phyloP scores from a whole-genome alignment of 2,797 vertebrate genomes.

The Melopsittacus undulatus region DNA sequence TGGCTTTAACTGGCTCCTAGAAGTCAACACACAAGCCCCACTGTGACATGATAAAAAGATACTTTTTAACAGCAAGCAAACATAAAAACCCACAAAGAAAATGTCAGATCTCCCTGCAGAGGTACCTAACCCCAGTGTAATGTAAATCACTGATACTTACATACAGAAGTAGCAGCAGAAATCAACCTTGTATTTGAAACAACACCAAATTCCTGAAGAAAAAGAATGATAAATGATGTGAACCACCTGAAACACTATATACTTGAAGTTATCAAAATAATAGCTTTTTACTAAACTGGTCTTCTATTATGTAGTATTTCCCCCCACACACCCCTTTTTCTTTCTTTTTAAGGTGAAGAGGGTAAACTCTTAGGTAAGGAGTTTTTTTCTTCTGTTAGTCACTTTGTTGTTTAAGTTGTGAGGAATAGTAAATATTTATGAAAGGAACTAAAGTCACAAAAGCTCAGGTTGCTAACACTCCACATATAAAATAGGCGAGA shows the following conservation, averaged over 20 bases:
- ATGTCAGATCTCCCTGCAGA: neutral
- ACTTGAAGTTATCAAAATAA: neutral
- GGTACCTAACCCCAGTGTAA: neutral
- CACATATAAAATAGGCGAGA: neutral
- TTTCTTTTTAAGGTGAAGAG: neutral
- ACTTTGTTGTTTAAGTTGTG: neutral
- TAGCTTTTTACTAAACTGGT: neutral
- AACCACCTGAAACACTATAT: neutral
- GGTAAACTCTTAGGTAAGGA: neutral
- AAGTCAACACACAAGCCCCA: neutral
- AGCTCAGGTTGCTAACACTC: neutral
- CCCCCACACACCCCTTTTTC: neutral
- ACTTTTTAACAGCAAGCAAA: neutral
- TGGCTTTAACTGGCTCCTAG: neutral
- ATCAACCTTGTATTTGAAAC: constrained; percentile 98
- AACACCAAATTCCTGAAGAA: constrained; percentile 94
- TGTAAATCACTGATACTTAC: constrained; percentile 82
- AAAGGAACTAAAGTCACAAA: neutral
- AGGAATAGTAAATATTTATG: neutral
- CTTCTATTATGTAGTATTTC: neutral
- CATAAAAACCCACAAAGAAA: neutral
- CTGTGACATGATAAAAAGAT: neutral
- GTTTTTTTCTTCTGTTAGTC: neutral
- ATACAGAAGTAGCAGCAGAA: constrained; percentile 98
- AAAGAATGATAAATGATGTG: constrained; percentile 34